Evolutionary conservation across 2,888 invertebrate species (phyloP).

Genomic region (Chydorus sphaericus): DNA sequence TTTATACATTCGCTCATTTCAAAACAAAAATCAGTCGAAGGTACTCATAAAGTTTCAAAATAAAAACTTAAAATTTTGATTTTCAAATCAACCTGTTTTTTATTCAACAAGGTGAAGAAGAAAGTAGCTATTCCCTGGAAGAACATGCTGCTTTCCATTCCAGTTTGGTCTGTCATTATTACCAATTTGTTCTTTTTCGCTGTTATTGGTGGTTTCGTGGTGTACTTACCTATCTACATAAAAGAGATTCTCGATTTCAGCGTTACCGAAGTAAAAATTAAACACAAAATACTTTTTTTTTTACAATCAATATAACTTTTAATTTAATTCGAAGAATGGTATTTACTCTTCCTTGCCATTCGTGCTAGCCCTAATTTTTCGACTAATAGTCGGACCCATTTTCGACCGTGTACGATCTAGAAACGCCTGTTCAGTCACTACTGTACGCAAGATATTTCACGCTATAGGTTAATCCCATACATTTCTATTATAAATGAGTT

Average conservation of each 20-base stretch:
- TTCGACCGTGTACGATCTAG: conserved; percentile 24
- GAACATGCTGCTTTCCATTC: conserved; percentile 31
- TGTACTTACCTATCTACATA: conserved; percentile 32
- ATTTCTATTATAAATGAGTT: no score
- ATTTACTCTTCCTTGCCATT: conserved; percentile 26
- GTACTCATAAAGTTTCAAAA: not conserved
- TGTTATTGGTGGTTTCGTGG: no score
- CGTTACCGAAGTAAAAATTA: conserved; percentile 29
- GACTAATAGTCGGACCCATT: conserved; percentile 22
- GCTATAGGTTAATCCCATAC: conserved; percentile 26
- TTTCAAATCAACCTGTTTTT: conserved; percentile 12
- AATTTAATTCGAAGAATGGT: conserved; percentile 25
- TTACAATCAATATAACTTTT: not conserved
- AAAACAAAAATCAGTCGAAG: no score
- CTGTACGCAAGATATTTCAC: conserved; percentile 26
- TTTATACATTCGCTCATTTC: no score
- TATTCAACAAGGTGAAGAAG: conserved; percentile 20
- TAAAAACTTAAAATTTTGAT: not conserved
- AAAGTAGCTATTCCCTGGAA: conserved; percentile 32
- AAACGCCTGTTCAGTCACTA: conserved; percentile 22
- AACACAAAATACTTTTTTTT: no score
- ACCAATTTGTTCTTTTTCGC: conserved; percentile 34
- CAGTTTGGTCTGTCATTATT: conserved; percentile 33
- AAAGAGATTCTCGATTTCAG: conserved; percentile 32
- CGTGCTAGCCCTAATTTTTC: conserved; percentile 23